Conservation (phyloP, 2,888 invertebrate species). For the Schizaphis graminum region DNA sequence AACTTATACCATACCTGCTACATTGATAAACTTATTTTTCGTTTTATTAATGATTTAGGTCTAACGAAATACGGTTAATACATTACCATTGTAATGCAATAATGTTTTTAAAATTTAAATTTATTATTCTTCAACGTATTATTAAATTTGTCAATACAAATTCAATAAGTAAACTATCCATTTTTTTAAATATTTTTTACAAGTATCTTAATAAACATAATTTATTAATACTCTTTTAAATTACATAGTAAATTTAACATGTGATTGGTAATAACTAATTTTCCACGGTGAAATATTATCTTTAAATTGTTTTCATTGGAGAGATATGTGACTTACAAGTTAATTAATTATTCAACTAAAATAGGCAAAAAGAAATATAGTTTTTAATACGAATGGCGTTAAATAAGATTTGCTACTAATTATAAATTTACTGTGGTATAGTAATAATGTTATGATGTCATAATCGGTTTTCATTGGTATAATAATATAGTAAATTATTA, state of each 20-base stretch:
- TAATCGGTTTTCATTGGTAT: neutral
- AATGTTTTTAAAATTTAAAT: neutral
- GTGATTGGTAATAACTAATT: neutral
- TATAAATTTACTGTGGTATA: neutral
- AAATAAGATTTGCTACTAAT: neutral
- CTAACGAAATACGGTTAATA: neutral
- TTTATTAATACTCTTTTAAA: neutral
- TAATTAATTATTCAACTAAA: neutral
- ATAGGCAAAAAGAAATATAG: neutral
- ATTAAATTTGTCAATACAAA: neutral
- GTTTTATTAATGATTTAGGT: neutral
- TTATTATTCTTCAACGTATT: neutral
- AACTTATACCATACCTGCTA: neutral
- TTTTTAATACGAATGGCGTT: neutral
- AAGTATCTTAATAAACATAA: neutral
- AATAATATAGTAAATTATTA: neutral
- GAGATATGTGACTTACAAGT: neutral
- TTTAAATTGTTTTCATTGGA: neutral
- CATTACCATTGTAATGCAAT: neutral
- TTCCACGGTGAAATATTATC: neutral
- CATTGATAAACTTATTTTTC: neutral
- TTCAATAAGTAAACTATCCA: neutral
- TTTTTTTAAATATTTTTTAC: neutral
- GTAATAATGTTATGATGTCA: neutral
- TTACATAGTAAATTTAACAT: neutral